These are phyloP conservation scores for Metallyticus violacea DNA, from an alignment of 2,888 invertebrate genomes.

Conservation along the genomic window DNA sequence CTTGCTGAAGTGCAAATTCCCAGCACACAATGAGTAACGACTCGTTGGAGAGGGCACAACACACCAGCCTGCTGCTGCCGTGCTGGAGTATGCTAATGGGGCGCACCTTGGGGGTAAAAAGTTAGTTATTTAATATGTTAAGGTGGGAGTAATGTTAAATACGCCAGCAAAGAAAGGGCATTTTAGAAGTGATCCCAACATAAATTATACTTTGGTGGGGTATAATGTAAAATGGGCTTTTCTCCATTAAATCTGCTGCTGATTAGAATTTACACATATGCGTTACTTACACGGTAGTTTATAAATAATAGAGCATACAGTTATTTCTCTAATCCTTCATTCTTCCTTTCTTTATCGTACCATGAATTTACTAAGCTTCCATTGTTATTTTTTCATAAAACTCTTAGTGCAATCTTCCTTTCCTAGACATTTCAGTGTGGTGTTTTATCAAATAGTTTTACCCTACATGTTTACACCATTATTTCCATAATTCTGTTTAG, in stretches of 20 bases:
- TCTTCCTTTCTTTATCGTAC: too few relatives aligned
- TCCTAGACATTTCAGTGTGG: too few relatives aligned
- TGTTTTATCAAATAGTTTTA: too few relatives aligned
- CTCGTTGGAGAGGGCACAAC: background rate
- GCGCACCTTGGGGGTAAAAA: background rate
- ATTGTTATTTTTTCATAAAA: too few relatives aligned
- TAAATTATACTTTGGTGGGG: constrained; percentile 1
- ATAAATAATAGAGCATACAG: too few relatives aligned
- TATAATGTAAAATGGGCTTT: background rate
- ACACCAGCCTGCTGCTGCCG: too few relatives aligned
- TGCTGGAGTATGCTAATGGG: background rate
- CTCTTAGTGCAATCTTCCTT: too few relatives aligned
- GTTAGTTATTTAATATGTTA: constrained; percentile 2
- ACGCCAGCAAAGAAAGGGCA: background rate
- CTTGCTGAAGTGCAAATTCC: constrained; percentile 19
- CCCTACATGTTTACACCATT: too few relatives aligned
- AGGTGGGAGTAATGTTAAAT: background rate
- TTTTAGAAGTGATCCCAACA: background rate
- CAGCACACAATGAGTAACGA: background rate
- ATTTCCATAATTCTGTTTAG: too few relatives aligned
- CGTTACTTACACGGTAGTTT: background rate
- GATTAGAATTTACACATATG: background rate
- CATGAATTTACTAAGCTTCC: too few relatives aligned
- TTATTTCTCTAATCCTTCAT: too few relatives aligned
- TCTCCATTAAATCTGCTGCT: background rate